A percentile compares a stretch with the other conserved stretches of the same genome.
Evolutionary conservation across 2,888 invertebrate species (phyloP).

Genomic region (Lycophotia porphyrea): DNA sequence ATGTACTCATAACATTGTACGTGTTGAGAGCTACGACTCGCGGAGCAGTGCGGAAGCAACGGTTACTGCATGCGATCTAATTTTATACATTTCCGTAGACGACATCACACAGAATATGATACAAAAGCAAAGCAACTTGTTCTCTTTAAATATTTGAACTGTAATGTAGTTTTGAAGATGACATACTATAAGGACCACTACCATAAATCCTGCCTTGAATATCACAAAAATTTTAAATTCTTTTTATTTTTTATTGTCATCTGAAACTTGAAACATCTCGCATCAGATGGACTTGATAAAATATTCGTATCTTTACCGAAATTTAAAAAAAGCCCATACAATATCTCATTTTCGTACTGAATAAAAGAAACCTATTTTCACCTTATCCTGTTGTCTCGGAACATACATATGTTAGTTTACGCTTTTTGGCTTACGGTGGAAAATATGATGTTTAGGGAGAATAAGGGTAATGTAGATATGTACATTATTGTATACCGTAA

Average conservation of each 20-base stretch:
- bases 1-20: constrained; percentile 13
- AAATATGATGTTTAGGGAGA: background rate
- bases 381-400: background rate
- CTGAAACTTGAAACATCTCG: background rate
- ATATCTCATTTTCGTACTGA: background rate
- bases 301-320: background rate
- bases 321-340: background rate
- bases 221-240: background rate
- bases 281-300: background rate
- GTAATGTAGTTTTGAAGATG: constrained; percentile 29
- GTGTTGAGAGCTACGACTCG: constrained; percentile 32
- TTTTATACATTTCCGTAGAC: constrained; percentile 55
- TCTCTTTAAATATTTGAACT: constrained; percentile 18
- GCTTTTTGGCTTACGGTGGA: background rate
- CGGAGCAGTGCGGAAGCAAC: constrained; percentile 49
- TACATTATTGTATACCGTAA: constrained; percentile 44
- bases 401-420: background rate
- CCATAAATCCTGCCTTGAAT: background rate
- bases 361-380: background rate
- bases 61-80: constrained; percentile 56
- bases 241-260: background rate
- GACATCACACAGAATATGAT: constrained; percentile 44
- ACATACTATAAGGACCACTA: background rate
- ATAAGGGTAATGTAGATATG: background rate
- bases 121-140: constrained; percentile 11